Percentiles rank a stretch among this genome's conserved stretches.
Conservation (phyloP, 2,113 vertebrate species). For the Rallus limicola region DNA sequence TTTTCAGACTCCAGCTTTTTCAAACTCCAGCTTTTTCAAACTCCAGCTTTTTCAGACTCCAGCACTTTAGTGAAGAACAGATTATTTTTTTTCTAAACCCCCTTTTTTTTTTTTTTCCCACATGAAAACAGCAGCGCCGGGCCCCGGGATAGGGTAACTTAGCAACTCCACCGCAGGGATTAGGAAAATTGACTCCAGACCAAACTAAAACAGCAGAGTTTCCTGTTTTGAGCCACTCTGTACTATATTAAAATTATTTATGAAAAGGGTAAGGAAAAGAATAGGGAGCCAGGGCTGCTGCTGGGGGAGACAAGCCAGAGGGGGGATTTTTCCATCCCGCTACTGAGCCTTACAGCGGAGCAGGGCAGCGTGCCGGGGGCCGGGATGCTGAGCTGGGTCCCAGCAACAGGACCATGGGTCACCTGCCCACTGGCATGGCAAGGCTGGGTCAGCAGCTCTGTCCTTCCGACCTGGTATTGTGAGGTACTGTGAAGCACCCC, state of each 20-base stretch:
- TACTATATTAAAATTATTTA: slow-evolving; percentile 65
- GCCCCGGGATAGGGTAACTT: slow-evolving; percentile 59
- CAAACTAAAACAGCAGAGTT: slow-evolving; percentile 64
- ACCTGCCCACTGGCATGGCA: neutral
- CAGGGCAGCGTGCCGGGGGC: accelerated
- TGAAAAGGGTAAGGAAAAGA: slow-evolving; percentile 36
- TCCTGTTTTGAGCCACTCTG: slow-evolving; percentile 68
- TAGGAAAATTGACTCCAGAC: slow-evolving; percentile 68
- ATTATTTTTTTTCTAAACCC: neutral
- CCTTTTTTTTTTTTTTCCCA: neutral
- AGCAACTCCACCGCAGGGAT: slow-evolving; percentile 63
- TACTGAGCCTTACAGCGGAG: neutral
- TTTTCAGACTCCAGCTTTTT: neutral
- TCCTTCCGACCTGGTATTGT: accelerated
- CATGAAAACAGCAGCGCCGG: slow-evolving; percentile 39
- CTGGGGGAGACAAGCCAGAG: neutral
- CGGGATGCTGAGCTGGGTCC: neutral
- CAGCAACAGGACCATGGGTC: neutral
- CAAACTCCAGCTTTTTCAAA: no score
- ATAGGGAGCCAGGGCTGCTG: slow-evolving; percentile 16
- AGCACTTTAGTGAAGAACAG: neutral
- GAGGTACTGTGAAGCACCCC: neutral
- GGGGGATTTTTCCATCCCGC: neutral
- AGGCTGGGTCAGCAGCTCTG: neutral
- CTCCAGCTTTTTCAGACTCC: neutral